phyloP scores from a whole-genome alignment of 2,113 vertebrate species.

The Morone chrysops region DNA sequence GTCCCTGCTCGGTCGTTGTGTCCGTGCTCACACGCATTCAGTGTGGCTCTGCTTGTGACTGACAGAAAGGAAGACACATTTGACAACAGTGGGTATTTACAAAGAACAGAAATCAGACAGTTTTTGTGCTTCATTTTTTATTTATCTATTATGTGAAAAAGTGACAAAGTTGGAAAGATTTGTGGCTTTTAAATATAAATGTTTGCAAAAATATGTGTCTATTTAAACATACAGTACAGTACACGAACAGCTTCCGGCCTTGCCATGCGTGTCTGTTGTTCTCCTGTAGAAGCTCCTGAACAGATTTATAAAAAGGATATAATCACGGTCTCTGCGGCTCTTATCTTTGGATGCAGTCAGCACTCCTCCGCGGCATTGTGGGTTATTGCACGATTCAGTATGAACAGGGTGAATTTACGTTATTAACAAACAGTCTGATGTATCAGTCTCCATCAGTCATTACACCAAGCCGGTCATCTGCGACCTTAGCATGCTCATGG shows the following conservation, averaged over 20 bases:
- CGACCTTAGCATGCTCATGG: conserved; percentile 89
- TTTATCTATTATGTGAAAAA: conserved; percentile 75
- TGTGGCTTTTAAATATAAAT: conserved; percentile 79
- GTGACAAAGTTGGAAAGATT: conserved; percentile 73
- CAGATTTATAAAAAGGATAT: conserved; percentile 24
- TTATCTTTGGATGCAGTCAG: conserved; percentile 72
- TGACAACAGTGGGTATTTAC: not conserved
- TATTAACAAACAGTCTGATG: conserved; percentile 2
- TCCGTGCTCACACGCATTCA: conserved; percentile 6
- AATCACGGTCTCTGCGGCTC: conserved; percentile 27
- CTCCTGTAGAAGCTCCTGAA: conserved; percentile 7
- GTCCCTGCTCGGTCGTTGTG: not conserved
- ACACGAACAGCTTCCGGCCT: conserved; percentile 15
- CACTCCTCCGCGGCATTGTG: conserved; percentile 35
- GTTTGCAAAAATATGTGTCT: conserved; percentile 75
- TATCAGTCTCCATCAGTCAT: conserved; percentile 71
- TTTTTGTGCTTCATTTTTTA: conserved; percentile 59
- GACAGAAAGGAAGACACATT: not conserved
- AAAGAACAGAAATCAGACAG: conserved; percentile 23
- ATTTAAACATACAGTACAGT: conserved; percentile 60
- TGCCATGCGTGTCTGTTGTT: not conserved
- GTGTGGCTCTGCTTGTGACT: not conserved
- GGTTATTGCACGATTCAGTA: conserved; percentile 77
- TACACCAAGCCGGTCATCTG: conserved; percentile 94
- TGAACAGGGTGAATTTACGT: conserved; percentile 31